Evolutionary conservation across 2,113 vertebrate genomes (phyloP).

Genomic region (Dunckerocampus dactyliophorus): DNA sequence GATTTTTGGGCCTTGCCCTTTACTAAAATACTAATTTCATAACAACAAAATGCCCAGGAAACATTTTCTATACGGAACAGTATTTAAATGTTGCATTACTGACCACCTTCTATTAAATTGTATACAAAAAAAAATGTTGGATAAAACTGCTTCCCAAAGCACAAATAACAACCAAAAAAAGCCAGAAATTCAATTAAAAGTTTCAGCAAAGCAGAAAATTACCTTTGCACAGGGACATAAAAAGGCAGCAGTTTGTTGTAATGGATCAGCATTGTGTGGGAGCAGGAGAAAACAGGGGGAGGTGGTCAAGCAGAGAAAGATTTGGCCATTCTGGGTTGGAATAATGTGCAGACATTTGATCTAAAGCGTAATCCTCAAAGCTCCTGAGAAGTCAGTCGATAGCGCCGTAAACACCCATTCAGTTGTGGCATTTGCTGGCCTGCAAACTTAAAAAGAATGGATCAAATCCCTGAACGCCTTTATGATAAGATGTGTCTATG

Average conservation of each 20-base stretch:
- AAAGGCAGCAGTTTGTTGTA: slow-evolving; percentile 19
- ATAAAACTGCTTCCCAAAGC: slow-evolving; percentile 12
- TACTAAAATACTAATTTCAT: too few relatives aligned
- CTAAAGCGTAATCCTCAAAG: slow-evolving; percentile 3
- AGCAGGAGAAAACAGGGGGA: background rate
- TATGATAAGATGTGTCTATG: background rate
- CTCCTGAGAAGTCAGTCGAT: background rate
- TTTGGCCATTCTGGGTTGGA: background rate
- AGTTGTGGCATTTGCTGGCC: background rate
- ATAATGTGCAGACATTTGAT: background rate
- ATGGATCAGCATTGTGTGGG: slow-evolving; percentile 24
- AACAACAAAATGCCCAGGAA: too few relatives aligned
- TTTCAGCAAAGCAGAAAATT: slow-evolving; percentile 63
- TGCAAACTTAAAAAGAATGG: background rate
- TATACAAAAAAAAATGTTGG: slow-evolving; percentile 1
- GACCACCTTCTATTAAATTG: background rate
- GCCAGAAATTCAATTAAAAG: slow-evolving; percentile 47
- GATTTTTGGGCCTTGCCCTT: too few relatives aligned
- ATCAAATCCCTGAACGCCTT: background rate
- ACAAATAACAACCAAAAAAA: slow-evolving; percentile 15
- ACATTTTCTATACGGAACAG: background rate
- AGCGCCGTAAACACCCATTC: background rate
- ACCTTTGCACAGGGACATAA: slow-evolving; percentile 34
- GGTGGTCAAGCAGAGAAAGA: background rate
- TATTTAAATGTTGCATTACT: background rate